Base-by-base conservation (phyloP, 2,797 vertebrate genomes). In the Gymnocypris eckloni region DNA sequence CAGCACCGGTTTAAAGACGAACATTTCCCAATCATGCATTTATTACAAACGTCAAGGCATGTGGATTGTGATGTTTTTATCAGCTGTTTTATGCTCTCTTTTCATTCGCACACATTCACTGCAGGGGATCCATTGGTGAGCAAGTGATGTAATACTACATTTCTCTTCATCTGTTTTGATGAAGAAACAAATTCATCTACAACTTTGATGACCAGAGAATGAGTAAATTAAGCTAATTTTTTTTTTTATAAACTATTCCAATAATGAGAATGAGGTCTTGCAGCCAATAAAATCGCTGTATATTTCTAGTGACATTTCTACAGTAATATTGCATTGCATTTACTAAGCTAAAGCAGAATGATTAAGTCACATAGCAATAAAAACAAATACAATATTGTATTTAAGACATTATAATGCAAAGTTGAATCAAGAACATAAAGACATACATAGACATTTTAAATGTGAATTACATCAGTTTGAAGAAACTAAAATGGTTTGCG, bases 281-380 rank as follows among this genome's bases (percentile, higher is more conserved):
- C 25, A 66, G 64, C 13, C 13, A 66, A 22, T 76, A 52, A 48
- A 73, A 37, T 11, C 18, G 37, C 28, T 56, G 50, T 56, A 37
- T 77, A 79, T 79, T 43, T 79, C 39, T 67, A 37, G 18, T 7
- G 66, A 41, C 48, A 81, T 81, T 70, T 82, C 22, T 28, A 37
- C 15, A 37, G 15, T 37, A 67, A 15, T 18, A 50, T 20, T 43
- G 67, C 25, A 61, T 48, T 61, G 37, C n/a, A 43, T 45, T 71
- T 37, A 12, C 20, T 37, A 15, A 15, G 15, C 8, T 43, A 82
- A 41, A 11, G 8, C 66, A 52, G 25, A 37, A 20, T 77, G 11
- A 13, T 56, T 78, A n/a, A 16, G 4, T 2, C 9, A 37, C 13
- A 43, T 41, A 37, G 22, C 33, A 41, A 59, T 79, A 41, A 59